phyloP scores from a whole-genome alignment of 2,888 invertebrate genomes.

The Lithodes maja region DNA sequence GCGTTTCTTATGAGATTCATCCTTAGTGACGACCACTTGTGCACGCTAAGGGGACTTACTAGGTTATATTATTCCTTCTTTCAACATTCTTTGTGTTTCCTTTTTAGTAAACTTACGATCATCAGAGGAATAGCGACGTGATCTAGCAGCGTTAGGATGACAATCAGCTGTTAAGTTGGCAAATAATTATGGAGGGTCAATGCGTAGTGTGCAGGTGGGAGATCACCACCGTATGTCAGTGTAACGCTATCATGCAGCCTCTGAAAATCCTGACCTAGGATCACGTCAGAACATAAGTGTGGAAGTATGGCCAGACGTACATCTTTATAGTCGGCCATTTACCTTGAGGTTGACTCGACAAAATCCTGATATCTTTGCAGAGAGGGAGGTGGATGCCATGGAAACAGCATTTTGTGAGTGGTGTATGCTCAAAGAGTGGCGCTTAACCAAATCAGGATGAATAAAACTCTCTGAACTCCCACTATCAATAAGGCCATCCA shows the following conservation, averaged over 20 bases:
- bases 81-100: slow-evolving; percentile 23
- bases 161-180: not conserved
- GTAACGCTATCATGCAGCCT: too few relatives aligned
- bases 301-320: not conserved
- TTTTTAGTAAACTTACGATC: not conserved
- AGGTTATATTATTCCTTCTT: slow-evolving; percentile 11
- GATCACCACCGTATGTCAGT: too few relatives aligned
- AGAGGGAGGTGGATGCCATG: slow-evolving; percentile 4
- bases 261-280: too few relatives aligned
- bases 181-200: too few relatives aligned
- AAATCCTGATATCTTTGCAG: not conserved
- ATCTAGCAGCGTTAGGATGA: not conserved
- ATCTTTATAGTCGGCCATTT: not conserved
- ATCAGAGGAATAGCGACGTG: not conserved
- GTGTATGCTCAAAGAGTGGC: not conserved
- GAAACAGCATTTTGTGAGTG: not conserved
- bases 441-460: not conserved
- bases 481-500: slow-evolving; percentile 28
- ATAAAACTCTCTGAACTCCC: slow-evolving; percentile 35
- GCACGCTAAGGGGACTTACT: slow-evolving; percentile 25
- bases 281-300: too few relatives aligned
- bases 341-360: not conserved
- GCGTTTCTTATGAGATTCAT: slow-evolving; percentile 11
- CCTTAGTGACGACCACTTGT: slow-evolving; percentile 32
- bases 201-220: too few relatives aligned